These are phyloP conservation scores for Patella ulyssiponensis DNA, from an alignment of 2,888 invertebrate genomes.

Conservation along the genomic window DNA sequence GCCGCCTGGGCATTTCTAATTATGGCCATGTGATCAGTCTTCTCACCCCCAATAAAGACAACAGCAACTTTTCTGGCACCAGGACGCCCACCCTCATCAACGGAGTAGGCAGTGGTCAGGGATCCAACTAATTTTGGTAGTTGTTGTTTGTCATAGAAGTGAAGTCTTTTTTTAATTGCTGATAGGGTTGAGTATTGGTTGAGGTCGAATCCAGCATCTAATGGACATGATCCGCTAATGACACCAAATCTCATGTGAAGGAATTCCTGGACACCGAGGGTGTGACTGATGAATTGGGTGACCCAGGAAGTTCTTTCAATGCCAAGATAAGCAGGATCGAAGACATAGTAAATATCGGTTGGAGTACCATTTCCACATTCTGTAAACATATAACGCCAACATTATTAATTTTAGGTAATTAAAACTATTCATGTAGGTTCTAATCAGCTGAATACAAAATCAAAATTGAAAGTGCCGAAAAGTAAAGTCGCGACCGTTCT, in stretches of 20 bases:
- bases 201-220: conserved; percentile 29
- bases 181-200: conserved; percentile 16
- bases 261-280: conserved; percentile 25
- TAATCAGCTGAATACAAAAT: neutral
- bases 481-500: no score
- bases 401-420: neutral
- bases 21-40: neutral
- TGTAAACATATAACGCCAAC: neutral
- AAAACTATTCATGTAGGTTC: neutral
- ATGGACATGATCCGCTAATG: conserved; percentile 30
- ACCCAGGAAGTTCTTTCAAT: conserved; percentile 33
- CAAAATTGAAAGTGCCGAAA: no score
- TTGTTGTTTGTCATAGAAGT: conserved; percentile 17
- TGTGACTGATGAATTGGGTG: conserved; percentile 34
- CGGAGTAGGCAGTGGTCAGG: conserved; percentile 14
- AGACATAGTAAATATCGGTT: conserved; percentile 35
- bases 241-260: conserved; percentile 11
- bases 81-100: conserved; percentile 21
- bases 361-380: conserved; percentile 28
- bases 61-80: conserved; percentile 23
- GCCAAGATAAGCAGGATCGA: conserved; percentile 35
- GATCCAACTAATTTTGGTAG: conserved; percentile 16
- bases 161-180: conserved; percentile 15
- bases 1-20: neutral
- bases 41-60: conserved; percentile 20